phyloP scores from a whole-genome alignment of 2,888 invertebrate species.

The Sarcophaga variegata region DNA sequence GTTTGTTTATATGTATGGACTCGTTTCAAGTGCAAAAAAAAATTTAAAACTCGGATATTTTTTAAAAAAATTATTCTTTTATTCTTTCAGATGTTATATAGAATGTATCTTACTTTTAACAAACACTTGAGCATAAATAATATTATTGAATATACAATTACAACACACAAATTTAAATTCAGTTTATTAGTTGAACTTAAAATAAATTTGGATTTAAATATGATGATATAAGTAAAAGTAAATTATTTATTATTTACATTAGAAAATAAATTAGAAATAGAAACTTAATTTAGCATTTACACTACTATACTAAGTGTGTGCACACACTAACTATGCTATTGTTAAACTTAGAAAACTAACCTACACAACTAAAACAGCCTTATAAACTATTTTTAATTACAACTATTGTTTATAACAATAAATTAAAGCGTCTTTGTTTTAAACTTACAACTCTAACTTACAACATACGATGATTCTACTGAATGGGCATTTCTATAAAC shows the following conservation, averaged over 20 bases:
- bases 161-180: constrained; percentile 5
- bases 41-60: no score
- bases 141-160: constrained; percentile 12
- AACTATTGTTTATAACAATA: constrained; percentile 44
- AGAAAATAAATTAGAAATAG: constrained; percentile 58
- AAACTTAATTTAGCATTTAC: constrained; percentile 35
- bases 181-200: not conserved
- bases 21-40: not conserved
- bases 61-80: constrained; percentile 10
- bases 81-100: constrained; percentile 26
- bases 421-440: constrained; percentile 59
- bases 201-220: constrained; percentile 13
- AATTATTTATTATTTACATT: constrained; percentile 25
- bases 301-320: not conserved
- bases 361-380: constrained; percentile 50
- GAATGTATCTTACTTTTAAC: constrained; percentile 23
- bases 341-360: constrained; percentile 29
- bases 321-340: constrained; percentile 7
- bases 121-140: constrained; percentile 55
- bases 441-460: constrained; percentile 43
- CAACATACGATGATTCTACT: constrained; percentile 41
- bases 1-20: not conserved
- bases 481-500: not conserved
- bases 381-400: constrained; percentile 43
- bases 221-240: not conserved